Evolutionary conservation across 2,113 vertebrate genomes (phyloP).

Genomic region (Hemiprocne comata): DNA sequence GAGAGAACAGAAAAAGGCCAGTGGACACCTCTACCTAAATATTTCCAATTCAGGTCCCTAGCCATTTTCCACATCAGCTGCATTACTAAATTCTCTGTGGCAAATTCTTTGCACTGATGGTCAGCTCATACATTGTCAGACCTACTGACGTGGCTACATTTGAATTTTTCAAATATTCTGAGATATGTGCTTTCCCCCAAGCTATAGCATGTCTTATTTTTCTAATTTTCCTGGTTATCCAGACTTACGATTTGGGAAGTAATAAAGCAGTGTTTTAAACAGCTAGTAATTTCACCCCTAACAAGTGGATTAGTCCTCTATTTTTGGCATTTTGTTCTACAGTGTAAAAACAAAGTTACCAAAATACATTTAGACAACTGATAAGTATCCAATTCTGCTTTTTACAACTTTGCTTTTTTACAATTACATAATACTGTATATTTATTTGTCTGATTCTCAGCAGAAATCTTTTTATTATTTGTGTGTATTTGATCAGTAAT

Average conservation of each 20-base stretch:
- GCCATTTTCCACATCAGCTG: not conserved
- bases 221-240: not conserved
- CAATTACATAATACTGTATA: not conserved
- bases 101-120: not conserved
- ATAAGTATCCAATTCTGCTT: not conserved
- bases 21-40: not conserved
- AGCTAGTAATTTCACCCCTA: not conserved
- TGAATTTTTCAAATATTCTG: not conserved
- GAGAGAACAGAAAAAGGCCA: not conserved
- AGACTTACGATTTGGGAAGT: not conserved
- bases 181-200: not conserved
- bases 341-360: not conserved
- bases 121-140: not conserved
- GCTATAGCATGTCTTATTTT: not conserved
- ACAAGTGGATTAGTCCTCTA: not conserved
- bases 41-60: not conserved
- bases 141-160: not conserved
- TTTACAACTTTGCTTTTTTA: not conserved
- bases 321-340: not conserved
- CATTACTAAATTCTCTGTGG: not conserved
- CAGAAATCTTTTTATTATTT: not conserved
- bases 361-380: not conserved
- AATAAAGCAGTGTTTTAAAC: not conserved
- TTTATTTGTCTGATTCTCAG: not conserved
- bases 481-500: not conserved